Conservation (phyloP, 2,113 vertebrate genomes). For the Salvelinus namaycush region DNA sequence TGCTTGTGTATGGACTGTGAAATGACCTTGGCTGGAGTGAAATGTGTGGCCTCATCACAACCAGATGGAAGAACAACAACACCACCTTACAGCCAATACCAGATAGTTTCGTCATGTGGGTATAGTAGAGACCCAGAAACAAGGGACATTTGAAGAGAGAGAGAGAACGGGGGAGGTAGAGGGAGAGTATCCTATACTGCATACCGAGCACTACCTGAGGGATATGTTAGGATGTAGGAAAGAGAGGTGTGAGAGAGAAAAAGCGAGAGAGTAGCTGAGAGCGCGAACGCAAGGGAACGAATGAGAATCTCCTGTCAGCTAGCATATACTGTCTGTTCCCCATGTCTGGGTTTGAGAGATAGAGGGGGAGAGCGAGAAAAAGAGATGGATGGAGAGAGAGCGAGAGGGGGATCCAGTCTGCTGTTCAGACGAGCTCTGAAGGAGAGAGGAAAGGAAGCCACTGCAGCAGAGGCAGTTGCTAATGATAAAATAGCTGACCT, state of each 20-base stretch:
- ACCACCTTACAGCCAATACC: neutral
- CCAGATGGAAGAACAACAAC: neutral
- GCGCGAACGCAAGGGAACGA: neutral
- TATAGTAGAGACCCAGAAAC: constrained; percentile 3
- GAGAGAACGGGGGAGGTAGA: constrained; percentile 17
- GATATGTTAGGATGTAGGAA: too few species aligned
- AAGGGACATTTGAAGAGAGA: constrained; percentile 3
- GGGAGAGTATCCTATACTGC: neutral
- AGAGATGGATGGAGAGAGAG: neutral
- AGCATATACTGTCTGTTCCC: constrained; percentile 53
- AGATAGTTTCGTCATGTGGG: neutral
- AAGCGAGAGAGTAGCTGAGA: neutral
- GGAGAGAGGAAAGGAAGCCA: neutral
- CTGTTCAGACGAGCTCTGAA: constrained; percentile 38
- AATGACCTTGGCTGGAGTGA: neutral
- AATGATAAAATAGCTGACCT: constrained; percentile 10
- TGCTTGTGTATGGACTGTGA: neutral
- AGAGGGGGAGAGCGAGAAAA: neutral
- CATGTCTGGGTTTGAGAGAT: constrained; percentile 53
- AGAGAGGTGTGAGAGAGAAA: too few species aligned
- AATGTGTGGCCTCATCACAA: neutral
- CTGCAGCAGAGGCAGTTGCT: neutral
- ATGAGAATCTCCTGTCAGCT: constrained; percentile 47
- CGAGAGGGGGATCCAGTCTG: constrained; percentile 40
- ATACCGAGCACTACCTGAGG: too few species aligned